phyloP scores from a whole-genome alignment of 2,797 vertebrate species.

The Tauraco hartlaubi region DNA sequence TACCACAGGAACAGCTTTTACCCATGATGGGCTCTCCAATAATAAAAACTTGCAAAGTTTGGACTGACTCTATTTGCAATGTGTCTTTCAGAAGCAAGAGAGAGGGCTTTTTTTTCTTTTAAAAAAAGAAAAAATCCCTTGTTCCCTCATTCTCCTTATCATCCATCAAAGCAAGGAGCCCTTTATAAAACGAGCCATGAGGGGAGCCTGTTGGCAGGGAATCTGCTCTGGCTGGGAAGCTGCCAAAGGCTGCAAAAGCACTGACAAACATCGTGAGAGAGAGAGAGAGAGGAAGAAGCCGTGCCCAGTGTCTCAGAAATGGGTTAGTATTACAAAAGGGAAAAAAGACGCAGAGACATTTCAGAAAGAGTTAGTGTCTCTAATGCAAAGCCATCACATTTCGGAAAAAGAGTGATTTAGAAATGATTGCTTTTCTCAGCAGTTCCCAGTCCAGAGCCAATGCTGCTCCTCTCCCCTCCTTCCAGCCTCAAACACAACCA shows the following conservation, averaged over 20 bases:
- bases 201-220: conserved; percentile 31
- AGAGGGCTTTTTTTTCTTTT: not conserved
- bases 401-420: not conserved
- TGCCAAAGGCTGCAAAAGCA: conserved; percentile 42
- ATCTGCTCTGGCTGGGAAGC: conserved; percentile 37
- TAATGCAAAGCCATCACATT: not conserved
- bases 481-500: not conserved
- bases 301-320: not conserved
- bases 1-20: not conserved
- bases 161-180: conserved; percentile 46
- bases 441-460: not conserved
- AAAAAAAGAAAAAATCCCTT: not conserved
- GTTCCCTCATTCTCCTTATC: not conserved
- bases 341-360: not conserved
- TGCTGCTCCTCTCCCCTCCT: not conserved
- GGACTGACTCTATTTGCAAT: not conserved
- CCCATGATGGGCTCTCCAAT: not conserved
- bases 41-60: not conserved
- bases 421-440: not conserved
- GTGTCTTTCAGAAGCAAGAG: not conserved
- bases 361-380: not conserved
- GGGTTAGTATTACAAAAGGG: conserved; percentile 24
- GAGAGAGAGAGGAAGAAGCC: not conserved
- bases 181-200: not conserved
- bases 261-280: not conserved